Percentiles rank a stretch among this genome's conserved stretches.
phyloP scores from a whole-genome alignment of 2,888 invertebrate genomes.

The Drosophila tripunctata region DNA sequence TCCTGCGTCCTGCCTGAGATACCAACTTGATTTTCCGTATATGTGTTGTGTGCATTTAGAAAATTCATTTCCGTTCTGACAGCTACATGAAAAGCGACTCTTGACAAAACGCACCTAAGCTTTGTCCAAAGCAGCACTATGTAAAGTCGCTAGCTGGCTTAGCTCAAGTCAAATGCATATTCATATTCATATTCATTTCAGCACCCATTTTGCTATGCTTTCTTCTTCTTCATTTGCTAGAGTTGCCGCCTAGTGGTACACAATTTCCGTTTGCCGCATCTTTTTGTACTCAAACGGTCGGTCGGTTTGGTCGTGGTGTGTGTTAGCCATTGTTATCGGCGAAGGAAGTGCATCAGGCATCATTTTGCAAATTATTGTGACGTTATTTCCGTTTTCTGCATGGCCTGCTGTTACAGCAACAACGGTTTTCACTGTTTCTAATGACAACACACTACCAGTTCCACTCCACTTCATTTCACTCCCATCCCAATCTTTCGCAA shows the following conservation, averaged over 20 bases:
- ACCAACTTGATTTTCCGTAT: conserved; percentile 12
- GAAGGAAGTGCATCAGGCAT: conserved; percentile 64
- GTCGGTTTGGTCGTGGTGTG: conserved; percentile 16
- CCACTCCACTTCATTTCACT: neutral
- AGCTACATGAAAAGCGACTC: conserved; percentile 37
- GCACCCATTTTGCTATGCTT: conserved; percentile 38
- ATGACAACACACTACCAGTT: conserved; percentile 35
- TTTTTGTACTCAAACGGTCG: conserved; percentile 40
- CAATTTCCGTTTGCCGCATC: conserved; percentile 68
- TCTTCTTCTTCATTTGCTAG: conserved; percentile 66
- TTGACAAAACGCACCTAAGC: conserved; percentile 43
- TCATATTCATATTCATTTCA: conserved; percentile 26
- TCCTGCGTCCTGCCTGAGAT: neutral
- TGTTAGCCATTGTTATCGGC: conserved; percentile 57
- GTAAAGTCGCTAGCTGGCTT: conserved; percentile 2
- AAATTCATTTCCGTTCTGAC: conserved; percentile 71
- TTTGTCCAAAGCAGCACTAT: conserved; percentile 10
- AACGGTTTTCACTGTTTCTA: conserved; percentile 1
- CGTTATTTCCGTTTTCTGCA: conserved; percentile 68
- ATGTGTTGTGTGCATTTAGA: conserved; percentile 40
- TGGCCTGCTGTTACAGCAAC: conserved; percentile 35
- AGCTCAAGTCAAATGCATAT: conserved; percentile 1
- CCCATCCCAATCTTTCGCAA: conserved; percentile 26
- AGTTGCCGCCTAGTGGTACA: conserved; percentile 32
- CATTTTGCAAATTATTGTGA: conserved; percentile 60